A percentile compares a stretch with the other conserved stretches of the same genome.
These are phyloP conservation scores for Leuctra nigra DNA, from an alignment of 2,888 invertebrate genomes.

Conservation along the genomic window DNA sequence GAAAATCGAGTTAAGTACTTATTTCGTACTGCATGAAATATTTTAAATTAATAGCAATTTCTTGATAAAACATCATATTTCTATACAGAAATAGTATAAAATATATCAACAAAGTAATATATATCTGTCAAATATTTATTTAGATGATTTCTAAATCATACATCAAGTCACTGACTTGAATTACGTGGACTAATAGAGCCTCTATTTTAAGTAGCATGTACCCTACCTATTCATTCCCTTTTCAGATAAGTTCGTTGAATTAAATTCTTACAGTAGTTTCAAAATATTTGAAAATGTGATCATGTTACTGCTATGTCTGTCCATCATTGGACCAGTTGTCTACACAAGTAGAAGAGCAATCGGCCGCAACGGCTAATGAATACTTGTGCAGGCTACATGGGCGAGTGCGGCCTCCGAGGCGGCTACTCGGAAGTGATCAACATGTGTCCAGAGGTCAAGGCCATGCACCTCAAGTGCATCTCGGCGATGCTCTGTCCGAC, in stretches of 20 bases:
- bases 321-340: not conserved
- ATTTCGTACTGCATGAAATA: no score
- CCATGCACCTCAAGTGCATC: constrained; percentile 78
- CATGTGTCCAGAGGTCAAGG: constrained; percentile 74
- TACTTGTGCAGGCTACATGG: constrained; percentile 59
- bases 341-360: not conserved
- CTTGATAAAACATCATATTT: no score
- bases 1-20: no score
- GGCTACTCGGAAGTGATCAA: constrained; percentile 95
- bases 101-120: no score
- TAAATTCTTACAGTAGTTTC: not conserved
- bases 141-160: no score
- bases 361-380: not conserved
- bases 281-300: not conserved
- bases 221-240: no score
- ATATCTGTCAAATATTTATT: no score
- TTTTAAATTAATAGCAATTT: no score
- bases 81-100: no score
- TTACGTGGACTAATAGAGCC: no score
- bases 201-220: no score
- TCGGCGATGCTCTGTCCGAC: constrained; percentile 94
- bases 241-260: not conserved
- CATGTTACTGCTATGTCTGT: not conserved
- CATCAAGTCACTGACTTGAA: no score
- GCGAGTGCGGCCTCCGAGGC: constrained; percentile 92